Evolutionary conservation across 1,140 invertebrate genomes (phyloP), one percentile per base, ranked within the genome.

Genomic region (Neuroterus valhalla): DNA sequence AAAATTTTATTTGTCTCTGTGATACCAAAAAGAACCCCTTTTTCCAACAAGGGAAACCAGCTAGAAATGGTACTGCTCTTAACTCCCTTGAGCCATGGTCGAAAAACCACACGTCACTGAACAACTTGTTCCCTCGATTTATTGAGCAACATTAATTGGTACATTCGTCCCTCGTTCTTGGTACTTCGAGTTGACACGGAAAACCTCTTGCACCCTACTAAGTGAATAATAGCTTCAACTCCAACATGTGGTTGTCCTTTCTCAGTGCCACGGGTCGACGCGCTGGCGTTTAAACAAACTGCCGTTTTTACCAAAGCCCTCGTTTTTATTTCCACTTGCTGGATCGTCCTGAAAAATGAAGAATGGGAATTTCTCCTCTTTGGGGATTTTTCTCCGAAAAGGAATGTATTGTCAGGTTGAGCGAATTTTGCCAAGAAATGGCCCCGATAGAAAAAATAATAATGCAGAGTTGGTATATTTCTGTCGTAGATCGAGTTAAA

Each of bases 121-220:
- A 73, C 43, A 43, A 46, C 48, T 70, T 12, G 55, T 43, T 38
- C 31, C 45, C 10, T 66, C 46, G 74, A 82, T 80, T 82, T 81
- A 81, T 83, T 71, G 72, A 73, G 31, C 48, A 15, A 46, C 74
- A 75, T 82, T 80, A 84, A 84, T 82, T 81, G 71, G 66, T 70
- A 76, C 42, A 68, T 69, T 71, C 66, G 74, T 23, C 68, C 71
- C 55, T 62, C 55, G 55, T 62, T 62, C 55, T 62, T 62, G 23
- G 55, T 26, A 38, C 48, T 66, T 70, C 71, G 68, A 68, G 10
- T 62, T 75, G 72, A 82, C 80, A 79, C 44, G 78, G 71, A 82
- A 82, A 78, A 68, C 78, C 77, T 83, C 76, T 78, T 45, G 71
- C 76, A 43, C 46, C 70, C 44, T 46, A 26, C 15, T n/a, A 19